These are phyloP conservation scores for Rutilus rutilus DNA, from an alignment of 2,113 vertebrate species.

Conservation along the genomic window DNA sequence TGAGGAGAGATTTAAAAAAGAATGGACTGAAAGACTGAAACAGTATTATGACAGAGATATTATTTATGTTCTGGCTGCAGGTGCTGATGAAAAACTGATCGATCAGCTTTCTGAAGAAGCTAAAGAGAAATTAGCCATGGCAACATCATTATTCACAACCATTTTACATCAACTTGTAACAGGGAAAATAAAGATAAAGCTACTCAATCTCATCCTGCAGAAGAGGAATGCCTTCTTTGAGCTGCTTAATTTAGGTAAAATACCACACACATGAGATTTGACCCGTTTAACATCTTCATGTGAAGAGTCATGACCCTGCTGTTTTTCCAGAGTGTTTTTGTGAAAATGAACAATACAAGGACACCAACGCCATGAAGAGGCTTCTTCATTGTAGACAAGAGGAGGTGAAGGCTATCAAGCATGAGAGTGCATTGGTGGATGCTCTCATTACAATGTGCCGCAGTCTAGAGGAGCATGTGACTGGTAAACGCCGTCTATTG, in stretches of 20 bases:
- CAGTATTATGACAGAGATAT: background rate
- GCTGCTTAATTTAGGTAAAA: conserved; percentile 81
- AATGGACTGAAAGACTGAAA: background rate
- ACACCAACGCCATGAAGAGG: conserved; percentile 61
- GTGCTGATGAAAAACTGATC: conserved; percentile 69
- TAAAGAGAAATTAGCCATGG: conserved; percentile 69
- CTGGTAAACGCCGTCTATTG: conserved; percentile 71
- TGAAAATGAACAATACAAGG: conserved; percentile 63
- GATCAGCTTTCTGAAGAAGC: conserved; percentile 74
- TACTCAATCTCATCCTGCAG: conserved; percentile 74
- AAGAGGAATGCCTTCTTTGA: conserved; percentile 66
- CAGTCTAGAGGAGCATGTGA: conserved; percentile 73
- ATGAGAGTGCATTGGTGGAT: conserved; percentile 73
- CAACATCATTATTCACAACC: conserved; percentile 69
- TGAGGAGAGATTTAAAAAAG: too few species aligned
- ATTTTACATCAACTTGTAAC: conserved; percentile 58
- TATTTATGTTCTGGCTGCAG: conserved; percentile 62
- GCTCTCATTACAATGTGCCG: conserved; percentile 80
- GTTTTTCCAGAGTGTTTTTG: conserved; percentile 69
- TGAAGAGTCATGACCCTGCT: background rate
- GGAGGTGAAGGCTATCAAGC: conserved; percentile 71
- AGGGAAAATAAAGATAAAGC: conserved; percentile 71
- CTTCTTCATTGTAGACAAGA: conserved; percentile 71
- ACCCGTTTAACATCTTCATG: background rate
- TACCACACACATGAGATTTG: background rate